A percentile compares a stretch with the other conserved stretches of the same genome.
Conservation (phyloP, 2,797 vertebrate genomes). For the Kryptolebias ocellatus region DNA sequence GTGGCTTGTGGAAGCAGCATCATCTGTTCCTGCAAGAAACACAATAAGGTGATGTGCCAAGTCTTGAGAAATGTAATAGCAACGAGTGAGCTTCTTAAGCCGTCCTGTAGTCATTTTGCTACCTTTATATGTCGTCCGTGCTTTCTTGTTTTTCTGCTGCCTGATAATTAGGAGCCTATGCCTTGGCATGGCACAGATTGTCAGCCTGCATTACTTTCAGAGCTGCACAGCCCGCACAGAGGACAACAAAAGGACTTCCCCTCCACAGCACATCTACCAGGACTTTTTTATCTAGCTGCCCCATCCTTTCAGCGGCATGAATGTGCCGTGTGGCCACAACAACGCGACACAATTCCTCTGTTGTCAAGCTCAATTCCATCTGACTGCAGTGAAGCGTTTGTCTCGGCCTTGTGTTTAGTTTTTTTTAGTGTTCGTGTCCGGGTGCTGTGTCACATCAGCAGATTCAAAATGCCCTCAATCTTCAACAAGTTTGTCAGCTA, state of each 20-base stretch:
- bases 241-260: slow-evolving; percentile 68
- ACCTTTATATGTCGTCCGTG: slow-evolving; percentile 44
- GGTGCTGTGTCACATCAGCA: slow-evolving; percentile 44
- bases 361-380: slow-evolving; percentile 65
- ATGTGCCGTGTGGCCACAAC: slow-evolving; percentile 54
- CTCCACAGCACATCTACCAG: slow-evolving; percentile 50
- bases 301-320: slow-evolving; percentile 60
- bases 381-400: slow-evolving; percentile 46
- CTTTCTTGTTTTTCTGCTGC: slow-evolving; percentile 49
- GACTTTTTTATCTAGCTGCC: slow-evolving; percentile 57
- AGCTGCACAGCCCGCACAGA: slow-evolving; percentile 52
- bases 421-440: slow-evolving; percentile 20
- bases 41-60: neutral
- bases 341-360: slow-evolving; percentile 60
- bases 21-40: slow-evolving; percentile 3
- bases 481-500: slow-evolving; percentile 36
- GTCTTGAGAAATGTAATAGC: neutral
- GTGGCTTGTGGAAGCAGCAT: neutral
- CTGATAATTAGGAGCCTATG: slow-evolving; percentile 65
- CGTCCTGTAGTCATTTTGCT: slow-evolving; percentile 35
- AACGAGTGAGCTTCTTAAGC: slow-evolving; percentile 6
- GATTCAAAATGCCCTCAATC: slow-evolving; percentile 40
- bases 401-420: slow-evolving; percentile 45
- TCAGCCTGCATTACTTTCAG: slow-evolving; percentile 67
- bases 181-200: slow-evolving; percentile 57